Evolutionary conservation across 2,113 vertebrate species (phyloP), one percentile per base, ranked within the genome.

Genomic region (Hippocampus barbouri): DNA sequence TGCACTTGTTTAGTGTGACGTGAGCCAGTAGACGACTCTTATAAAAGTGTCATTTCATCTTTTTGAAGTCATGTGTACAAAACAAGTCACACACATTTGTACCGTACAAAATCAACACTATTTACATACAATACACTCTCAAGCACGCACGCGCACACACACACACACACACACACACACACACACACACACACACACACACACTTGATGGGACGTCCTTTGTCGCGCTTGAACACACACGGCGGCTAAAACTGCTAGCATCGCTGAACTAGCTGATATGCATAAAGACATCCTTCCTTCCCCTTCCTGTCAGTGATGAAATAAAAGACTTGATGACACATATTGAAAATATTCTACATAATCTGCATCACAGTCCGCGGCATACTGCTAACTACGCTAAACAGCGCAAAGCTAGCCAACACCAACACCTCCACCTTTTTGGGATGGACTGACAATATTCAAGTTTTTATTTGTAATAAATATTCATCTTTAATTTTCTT

Each of bases 51-150:
- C 77, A 89, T 90, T 92, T 92, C 81, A 88, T 93, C 88, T 91
- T 93, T 38, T 93, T 89, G 86, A 85, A 87, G 68, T 93, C 87
- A 91, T 91, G 91, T 92, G 91, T 93, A 93, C 92, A 93, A 93
- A 93, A 93, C 92, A 92, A 85, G 87, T 91, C 87, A 92, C 91
- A 90, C 92, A 91, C 90, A 92, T 87, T 82, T 93, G 85, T 88
- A 93, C 92, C 92, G 90, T 93, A 93, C 92, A 92, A 93, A 93
- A 92, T 91, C 88, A 92, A 92, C 92, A 88, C 90, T 92, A 93
- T 92, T 89, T 93, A 93, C 91, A 93, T 81, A 92, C 90, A 89
- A 89, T 87, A 89, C 82, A 90, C 91, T 88, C 85, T 82, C 88
- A 79, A 80, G 78, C 87, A 78, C 78, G 77, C 87, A 71, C 70